Percentiles rank a stretch among this genome's conserved stretches.
Conservation (phyloP, 2,888 invertebrate species). For the Papilio elwesi region DNA sequence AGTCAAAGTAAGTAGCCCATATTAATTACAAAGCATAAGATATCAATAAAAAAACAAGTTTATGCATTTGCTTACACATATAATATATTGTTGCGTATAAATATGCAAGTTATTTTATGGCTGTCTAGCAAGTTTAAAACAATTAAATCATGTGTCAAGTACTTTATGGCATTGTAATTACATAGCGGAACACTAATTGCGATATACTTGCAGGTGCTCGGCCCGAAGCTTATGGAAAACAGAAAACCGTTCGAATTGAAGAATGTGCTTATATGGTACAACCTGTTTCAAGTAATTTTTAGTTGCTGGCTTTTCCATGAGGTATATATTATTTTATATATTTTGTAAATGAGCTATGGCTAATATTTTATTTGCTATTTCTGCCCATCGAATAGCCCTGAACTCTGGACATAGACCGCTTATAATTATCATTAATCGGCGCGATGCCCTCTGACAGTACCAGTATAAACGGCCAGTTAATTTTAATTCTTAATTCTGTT, state of each 20-base stretch:
- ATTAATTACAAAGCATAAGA: not conserved
- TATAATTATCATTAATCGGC: no score
- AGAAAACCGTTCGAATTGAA: conserved; percentile 92
- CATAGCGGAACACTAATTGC: conserved; percentile 24
- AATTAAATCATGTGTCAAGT: conserved; percentile 12
- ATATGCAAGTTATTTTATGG: conserved; percentile 9
- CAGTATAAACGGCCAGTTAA: no score
- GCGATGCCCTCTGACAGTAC: no score
- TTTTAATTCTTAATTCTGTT: no score
- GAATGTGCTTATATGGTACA: conserved; percentile 91
- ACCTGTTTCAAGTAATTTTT: conserved; percentile 92
- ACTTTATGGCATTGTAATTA: conserved; percentile 4
- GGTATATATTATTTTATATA: conserved; percentile 68
- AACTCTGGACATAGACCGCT: no score
- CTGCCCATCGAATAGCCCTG: no score
- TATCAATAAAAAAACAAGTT: conserved; percentile 6
- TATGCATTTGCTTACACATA: conserved; percentile 1
- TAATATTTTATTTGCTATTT: no score
- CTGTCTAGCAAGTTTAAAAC: conserved; percentile 10
- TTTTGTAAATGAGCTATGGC: no score
- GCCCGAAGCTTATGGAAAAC: conserved; percentile 93
- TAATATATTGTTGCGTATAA: not conserved
- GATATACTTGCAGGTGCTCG: conserved; percentile 82
- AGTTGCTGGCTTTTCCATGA: conserved; percentile 90
- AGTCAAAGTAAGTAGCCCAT: conserved; percentile 84